Conservation (phyloP, 2,113 vertebrate species). For the Miniopterus natalensis region DNA sequence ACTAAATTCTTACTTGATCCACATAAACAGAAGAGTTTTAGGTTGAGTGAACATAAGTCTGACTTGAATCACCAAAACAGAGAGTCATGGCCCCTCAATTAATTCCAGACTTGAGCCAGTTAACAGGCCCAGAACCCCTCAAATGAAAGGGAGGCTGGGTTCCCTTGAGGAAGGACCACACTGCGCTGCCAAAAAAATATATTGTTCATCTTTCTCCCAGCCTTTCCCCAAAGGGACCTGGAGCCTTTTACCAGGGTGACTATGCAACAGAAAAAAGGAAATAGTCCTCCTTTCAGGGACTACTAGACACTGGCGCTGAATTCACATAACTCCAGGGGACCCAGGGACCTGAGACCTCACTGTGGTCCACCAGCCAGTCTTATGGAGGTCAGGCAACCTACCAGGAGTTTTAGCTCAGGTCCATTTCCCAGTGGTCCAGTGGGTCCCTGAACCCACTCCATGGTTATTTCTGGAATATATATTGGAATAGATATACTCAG, state of each 20-base stretch:
- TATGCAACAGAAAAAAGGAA: neutral
- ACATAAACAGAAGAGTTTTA: neutral
- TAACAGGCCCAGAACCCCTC: neutral
- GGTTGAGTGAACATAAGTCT: neutral
- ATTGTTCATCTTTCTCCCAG: neutral
- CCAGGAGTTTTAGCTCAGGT: neutral
- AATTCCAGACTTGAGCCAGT: neutral
- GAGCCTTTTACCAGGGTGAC: neutral
- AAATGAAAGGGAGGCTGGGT: neutral
- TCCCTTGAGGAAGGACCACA: neutral
- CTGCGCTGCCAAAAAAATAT: too few species aligned
- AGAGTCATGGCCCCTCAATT: neutral
- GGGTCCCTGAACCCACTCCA: neutral
- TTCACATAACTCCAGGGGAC: neutral
- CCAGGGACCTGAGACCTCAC: neutral
- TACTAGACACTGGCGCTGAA: neutral
- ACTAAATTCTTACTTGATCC: neutral
- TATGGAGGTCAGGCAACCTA: neutral
- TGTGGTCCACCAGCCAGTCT: neutral
- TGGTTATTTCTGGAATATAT: neutral
- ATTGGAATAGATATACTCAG: neutral
- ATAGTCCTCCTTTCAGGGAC: neutral
- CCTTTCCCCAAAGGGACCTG: neutral
- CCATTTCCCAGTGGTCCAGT: neutral
- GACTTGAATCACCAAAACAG: neutral